Conservation (phyloP, 2,797 vertebrate genomes). For the Phataginus tricuspis region DNA sequence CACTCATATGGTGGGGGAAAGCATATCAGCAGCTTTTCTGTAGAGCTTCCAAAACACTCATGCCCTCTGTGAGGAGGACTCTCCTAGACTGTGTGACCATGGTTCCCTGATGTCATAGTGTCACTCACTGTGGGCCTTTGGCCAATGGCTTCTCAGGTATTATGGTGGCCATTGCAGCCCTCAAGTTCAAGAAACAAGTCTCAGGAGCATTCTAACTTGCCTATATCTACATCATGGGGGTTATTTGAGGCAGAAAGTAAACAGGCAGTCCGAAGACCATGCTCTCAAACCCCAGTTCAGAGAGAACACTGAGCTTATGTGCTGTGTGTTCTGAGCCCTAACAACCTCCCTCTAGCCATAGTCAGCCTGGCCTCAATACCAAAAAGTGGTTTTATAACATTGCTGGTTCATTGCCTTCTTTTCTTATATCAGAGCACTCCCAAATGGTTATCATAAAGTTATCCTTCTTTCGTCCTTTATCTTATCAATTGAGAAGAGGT, state of each 20-base stretch:
- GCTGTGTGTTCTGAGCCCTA: neutral
- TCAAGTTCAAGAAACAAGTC: neutral
- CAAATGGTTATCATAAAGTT: neutral
- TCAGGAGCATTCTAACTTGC: neutral
- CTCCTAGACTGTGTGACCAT: neutral
- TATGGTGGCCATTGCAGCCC: neutral
- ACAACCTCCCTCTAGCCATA: neutral
- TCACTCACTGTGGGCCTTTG: neutral
- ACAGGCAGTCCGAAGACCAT: neutral
- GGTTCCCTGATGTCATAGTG: neutral
- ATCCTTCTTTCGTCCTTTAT: neutral
- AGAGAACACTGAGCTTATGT: neutral
- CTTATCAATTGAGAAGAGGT: slow-evolving; percentile 5
- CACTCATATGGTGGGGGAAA: neutral
- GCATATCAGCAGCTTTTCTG: neutral
- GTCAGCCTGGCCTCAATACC: neutral
- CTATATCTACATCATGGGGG: neutral
- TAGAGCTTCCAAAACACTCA: neutral
- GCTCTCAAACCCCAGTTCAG: neutral
- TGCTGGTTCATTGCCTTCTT: neutral
- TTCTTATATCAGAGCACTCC: slow-evolving; percentile 20
- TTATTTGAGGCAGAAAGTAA: neutral
- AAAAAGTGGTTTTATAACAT: slow-evolving; percentile 1
- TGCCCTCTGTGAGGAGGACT: neutral
- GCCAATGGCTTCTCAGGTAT: neutral